Evolutionary conservation across 2,888 invertebrate genomes (phyloP).

Genomic region (Podotricha telesiphe): DNA sequence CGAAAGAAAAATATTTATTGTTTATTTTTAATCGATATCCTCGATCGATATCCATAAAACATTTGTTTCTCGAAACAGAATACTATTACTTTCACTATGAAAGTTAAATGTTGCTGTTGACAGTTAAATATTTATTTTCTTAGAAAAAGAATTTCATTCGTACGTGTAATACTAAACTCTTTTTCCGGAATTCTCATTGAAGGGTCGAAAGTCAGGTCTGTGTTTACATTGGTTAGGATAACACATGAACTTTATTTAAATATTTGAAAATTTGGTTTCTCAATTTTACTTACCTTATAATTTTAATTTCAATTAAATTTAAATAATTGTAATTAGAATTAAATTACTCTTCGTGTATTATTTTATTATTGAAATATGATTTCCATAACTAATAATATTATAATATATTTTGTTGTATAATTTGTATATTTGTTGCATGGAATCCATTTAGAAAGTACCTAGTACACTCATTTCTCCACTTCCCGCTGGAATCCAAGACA

Average conservation of each 20-base stretch:
- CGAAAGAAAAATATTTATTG: background rate
- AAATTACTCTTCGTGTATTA: too few relatives aligned
- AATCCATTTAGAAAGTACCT: too few relatives aligned
- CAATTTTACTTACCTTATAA: too few relatives aligned
- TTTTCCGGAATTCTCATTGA: conserved; percentile 67
- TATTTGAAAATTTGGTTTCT: too few relatives aligned
- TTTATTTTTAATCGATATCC: background rate
- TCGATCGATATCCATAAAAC: conserved; percentile 2
- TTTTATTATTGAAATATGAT: too few relatives aligned
- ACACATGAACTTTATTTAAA: background rate
- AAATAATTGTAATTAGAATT: too few relatives aligned
- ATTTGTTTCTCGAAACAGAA: conserved; percentile 11
- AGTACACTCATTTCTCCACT: too few relatives aligned
- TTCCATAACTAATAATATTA: too few relatives aligned
- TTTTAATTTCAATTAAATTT: too few relatives aligned
- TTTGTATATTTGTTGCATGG: too few relatives aligned
- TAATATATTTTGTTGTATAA: too few relatives aligned
- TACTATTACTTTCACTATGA: conserved; percentile 47
- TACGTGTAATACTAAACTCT: conserved; percentile 64
- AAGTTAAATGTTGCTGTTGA: conserved; percentile 57
- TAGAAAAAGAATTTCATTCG: conserved; percentile 64
- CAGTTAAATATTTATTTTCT: conserved; percentile 62
- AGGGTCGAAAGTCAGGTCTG: conserved; percentile 68
- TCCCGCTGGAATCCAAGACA: too few relatives aligned
- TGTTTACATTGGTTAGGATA: conserved; percentile 62